A percentile compares a stretch with the other conserved stretches of the same genome.
Conservation (phyloP, 2,797 vertebrate species). For the Pantherophis alleghaniensis region DNA sequence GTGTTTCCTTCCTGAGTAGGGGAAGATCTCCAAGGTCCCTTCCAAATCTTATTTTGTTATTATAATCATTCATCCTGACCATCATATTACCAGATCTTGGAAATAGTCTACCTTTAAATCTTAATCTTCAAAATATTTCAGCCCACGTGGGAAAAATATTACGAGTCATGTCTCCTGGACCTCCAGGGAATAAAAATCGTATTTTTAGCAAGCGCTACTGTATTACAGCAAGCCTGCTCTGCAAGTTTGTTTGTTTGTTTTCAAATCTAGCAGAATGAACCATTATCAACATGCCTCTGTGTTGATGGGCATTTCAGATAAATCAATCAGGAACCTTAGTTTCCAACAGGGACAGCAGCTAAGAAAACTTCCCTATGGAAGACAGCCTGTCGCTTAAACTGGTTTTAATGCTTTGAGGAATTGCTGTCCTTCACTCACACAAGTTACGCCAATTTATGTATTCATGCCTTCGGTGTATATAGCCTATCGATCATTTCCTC, state of each 20-base stretch:
- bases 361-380: not conserved
- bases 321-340: not conserved
- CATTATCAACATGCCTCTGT: not conserved
- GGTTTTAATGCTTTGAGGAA: too few species aligned
- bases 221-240: too few species aligned
- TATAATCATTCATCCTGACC: not conserved
- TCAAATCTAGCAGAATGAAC: too few species aligned
- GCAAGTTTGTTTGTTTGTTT: not conserved
- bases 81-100: not conserved
- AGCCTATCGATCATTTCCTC: not conserved
- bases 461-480: not conserved
- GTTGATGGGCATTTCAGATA: not conserved
- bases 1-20: not conserved
- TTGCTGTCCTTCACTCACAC: too few species aligned
- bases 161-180: too few species aligned
- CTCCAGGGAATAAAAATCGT: too few species aligned
- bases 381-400: not conserved
- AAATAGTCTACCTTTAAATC: slow-evolving; percentile 18
- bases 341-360: not conserved
- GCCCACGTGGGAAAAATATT: not conserved
- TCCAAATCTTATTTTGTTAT: not conserved
- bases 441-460: not conserved
- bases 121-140: slow-evolving; percentile 13
- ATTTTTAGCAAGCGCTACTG: too few species aligned
- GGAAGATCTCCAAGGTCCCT: not conserved